Percentiles rank a stretch among this genome's conserved stretches.
phyloP scores from a whole-genome alignment of 37 sponge, comb jelly and placozoan genomes.

The Bolinopsis microptera region DNA sequence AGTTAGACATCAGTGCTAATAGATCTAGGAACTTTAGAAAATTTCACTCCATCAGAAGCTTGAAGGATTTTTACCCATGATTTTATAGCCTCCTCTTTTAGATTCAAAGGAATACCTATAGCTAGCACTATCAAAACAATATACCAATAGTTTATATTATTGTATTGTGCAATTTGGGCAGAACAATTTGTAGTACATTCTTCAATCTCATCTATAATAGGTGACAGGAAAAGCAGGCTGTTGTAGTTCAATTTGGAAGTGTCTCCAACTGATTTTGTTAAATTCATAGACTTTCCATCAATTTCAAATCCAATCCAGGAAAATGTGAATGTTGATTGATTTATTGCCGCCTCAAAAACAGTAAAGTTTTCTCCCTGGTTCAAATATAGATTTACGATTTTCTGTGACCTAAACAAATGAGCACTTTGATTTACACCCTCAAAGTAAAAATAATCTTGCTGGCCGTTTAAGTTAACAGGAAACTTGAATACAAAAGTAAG shows the following conservation, averaged over 20 bases:
- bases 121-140: not conserved
- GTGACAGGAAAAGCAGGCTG: not conserved
- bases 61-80: too few species aligned
- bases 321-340: not conserved
- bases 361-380: not conserved
- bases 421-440: not conserved
- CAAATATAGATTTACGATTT: not conserved
- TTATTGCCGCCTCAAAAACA: not conserved
- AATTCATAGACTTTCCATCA: not conserved
- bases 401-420: not conserved
- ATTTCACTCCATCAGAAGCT: too few species aligned
- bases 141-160: not conserved
- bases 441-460: slow-evolving; percentile 26
- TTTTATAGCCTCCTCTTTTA: too few species aligned
- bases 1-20: too few species aligned
- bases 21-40: too few species aligned
- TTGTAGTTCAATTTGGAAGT: not conserved
- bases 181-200: not conserved
- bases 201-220: not conserved
- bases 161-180: not conserved
- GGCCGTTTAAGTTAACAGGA: not conserved
- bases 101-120: not conserved
- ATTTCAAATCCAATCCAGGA: slow-evolving; percentile 12
- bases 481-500: not conserved
- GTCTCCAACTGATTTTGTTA: not conserved